Evolutionary conservation across 2,113 vertebrate species (phyloP), one percentile per base, ranked within the genome.

Genomic region (Gila orcuttii): DNA sequence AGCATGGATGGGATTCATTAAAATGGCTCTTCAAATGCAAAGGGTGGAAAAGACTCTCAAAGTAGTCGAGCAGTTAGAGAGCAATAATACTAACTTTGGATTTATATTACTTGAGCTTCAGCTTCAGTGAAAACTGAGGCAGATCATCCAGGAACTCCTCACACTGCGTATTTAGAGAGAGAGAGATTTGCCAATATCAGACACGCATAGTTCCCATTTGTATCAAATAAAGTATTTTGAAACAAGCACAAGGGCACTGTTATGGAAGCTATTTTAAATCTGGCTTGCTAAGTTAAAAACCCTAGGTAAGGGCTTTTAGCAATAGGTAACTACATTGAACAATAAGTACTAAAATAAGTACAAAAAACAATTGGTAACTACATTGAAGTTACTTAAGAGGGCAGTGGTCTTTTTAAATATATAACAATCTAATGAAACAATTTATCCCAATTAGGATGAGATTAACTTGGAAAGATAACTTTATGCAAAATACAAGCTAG

Each of bases 1-100:
- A 73, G 64, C 77, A 71, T 31, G 15, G 77, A 71, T 28, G 77
- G 25, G 84, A 21, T 55, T 66, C 42, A 84, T 77, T 77, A 47
- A 66, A 85, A 39, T 47, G 39, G 15, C 3, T 47, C 23, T 64
- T 85, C 28, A 77, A 47, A 76, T 64, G 73, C 19, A 77, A 17
- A 77, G 28, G 25, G 83, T 64, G 36, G 52, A 64, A 64, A 42
- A 21, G 79, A 45, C 17, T 80, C 39, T 62, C 33, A 12, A 52
- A 73, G 52, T 52, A 71, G 50, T 19, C 55, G 33, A 69, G 33
- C 60, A 69, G 64, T 59, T 39, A 45, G 47, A 42, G 64, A 36
- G 33, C 74, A 25, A 45, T 45, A 45, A 83, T 78, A 6, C 36
- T 76, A 33, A 57, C 36, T 42, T 60, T 80, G 25, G 15, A 57